Conservation (phyloP, 2,797 vertebrate species). For the Cercopithecus mitis region DNA sequence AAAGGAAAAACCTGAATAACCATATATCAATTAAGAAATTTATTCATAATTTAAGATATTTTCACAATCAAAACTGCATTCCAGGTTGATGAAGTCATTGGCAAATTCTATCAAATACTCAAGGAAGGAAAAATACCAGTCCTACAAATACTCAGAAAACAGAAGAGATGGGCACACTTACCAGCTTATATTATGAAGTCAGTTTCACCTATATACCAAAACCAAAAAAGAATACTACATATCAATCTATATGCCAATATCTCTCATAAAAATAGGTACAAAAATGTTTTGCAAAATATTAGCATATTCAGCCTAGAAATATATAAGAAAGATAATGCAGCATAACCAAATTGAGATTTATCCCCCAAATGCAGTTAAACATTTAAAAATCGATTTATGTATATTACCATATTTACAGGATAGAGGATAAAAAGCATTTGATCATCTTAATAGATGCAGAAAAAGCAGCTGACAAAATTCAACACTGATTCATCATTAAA, state of each 20-base stretch:
- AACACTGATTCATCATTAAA: neutral
- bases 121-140: neutral
- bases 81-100: neutral
- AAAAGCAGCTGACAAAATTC: neutral
- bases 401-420: neutral
- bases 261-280: neutral
- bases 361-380: neutral
- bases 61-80: neutral
- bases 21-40: neutral
- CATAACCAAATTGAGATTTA: neutral
- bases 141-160: neutral
- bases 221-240: neutral
- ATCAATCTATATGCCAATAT: neutral
- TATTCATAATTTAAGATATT: neutral
- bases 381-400: neutral
- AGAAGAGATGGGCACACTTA: neutral
- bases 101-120: neutral
- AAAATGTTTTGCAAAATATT: neutral
- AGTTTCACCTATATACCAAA: neutral
- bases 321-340: neutral
- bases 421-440: neutral
- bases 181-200: neutral
- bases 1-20: neutral
- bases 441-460: neutral
- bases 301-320: neutral